A percentile compares a stretch with the other conserved stretches of the same genome.
phyloP scores from a whole-genome alignment of 1,140 invertebrate species.

The Condylostylus longicornis region DNA sequence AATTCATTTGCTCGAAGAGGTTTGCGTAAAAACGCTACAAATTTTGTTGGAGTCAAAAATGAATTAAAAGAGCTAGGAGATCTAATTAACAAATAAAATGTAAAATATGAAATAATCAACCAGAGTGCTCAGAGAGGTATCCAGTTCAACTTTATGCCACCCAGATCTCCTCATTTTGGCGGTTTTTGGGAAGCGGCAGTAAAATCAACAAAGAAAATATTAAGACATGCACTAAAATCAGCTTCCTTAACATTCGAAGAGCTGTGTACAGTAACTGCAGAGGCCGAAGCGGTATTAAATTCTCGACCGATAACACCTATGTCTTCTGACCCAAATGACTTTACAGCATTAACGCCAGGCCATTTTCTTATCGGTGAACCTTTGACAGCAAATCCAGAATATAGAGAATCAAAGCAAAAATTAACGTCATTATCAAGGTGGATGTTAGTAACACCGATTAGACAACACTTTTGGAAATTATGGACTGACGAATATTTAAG shows the following conservation, averaged over 20 bases:
- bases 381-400: slow-evolving; percentile 12
- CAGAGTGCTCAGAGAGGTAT: slow-evolving; percentile 10
- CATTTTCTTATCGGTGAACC: slow-evolving; percentile 25
- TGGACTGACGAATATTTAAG: slow-evolving; percentile 17
- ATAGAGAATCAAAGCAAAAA: neutral
- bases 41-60: slow-evolving; percentile 17
- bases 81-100: neutral
- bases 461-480: slow-evolving; percentile 14
- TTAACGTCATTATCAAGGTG: neutral
- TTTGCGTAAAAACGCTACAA: slow-evolving; percentile 24
- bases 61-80: slow-evolving; percentile 2
- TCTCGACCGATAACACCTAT: slow-evolving; percentile 14
- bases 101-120: too few species aligned
- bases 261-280: slow-evolving; percentile 9
- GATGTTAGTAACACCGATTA: slow-evolving; percentile 6
- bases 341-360: slow-evolving; percentile 17
- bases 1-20: slow-evolving; percentile 6
- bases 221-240: slow-evolving; percentile 10
- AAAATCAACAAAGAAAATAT: slow-evolving; percentile 13
- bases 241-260: slow-evolving; percentile 11
- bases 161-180: slow-evolving; percentile 18
- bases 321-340: slow-evolving; percentile 16
- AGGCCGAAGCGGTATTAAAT: slow-evolving; percentile 18
- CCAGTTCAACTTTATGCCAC: slow-evolving; percentile 16
- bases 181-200: slow-evolving; percentile 18